Percentiles rank a stretch among this genome's conserved stretches.
phyloP scores from a whole-genome alignment of 2,888 invertebrate genomes.

The Drosophila bunnanda region DNA sequence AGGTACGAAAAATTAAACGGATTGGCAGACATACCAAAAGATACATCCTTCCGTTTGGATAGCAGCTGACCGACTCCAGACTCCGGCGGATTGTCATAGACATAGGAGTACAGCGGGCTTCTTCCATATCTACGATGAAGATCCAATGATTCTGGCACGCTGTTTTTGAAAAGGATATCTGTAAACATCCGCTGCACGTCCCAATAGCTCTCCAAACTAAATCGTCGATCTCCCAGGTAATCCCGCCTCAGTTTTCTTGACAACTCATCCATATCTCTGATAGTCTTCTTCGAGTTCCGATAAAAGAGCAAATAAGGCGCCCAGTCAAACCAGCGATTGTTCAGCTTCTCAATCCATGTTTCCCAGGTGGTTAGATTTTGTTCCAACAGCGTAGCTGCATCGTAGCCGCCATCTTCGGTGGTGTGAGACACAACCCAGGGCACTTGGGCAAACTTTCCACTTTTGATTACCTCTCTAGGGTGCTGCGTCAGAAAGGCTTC shows the following conservation, averaged over 20 bases:
- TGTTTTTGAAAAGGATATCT: constrained; percentile 88
- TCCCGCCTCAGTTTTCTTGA: constrained; percentile 53
- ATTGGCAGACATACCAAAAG: constrained; percentile 85
- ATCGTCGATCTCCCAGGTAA: constrained; percentile 59
- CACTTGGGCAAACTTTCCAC: constrained; percentile 87
- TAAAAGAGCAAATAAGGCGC: constrained; percentile 88
- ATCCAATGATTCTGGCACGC: constrained; percentile 87
- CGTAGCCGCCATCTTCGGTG: constrained; percentile 90
- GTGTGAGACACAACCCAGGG: constrained; percentile 90
- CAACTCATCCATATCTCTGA: constrained; percentile 74
- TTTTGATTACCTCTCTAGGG: constrained; percentile 87
- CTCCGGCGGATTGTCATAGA: constrained; percentile 87
- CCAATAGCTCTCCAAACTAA: constrained; percentile 85
- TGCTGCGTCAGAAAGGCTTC: constrained; percentile 88
- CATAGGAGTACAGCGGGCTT: constrained; percentile 88
- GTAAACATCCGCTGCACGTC: constrained; percentile 86
- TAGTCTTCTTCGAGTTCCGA: constrained; percentile 86
- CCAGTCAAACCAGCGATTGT: constrained; percentile 85
- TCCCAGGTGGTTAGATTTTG: constrained; percentile 60
- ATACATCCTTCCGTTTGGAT: constrained; percentile 84
- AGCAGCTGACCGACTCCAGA: constrained; percentile 86
- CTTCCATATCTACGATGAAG: constrained; percentile 86
- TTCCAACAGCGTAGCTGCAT: constrained; percentile 85
- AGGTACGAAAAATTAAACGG: neutral
- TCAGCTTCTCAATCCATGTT: constrained; percentile 86